Evolutionary conservation across 2,797 vertebrate species (phyloP).

Genomic region (Labeo calbasu): DNA sequence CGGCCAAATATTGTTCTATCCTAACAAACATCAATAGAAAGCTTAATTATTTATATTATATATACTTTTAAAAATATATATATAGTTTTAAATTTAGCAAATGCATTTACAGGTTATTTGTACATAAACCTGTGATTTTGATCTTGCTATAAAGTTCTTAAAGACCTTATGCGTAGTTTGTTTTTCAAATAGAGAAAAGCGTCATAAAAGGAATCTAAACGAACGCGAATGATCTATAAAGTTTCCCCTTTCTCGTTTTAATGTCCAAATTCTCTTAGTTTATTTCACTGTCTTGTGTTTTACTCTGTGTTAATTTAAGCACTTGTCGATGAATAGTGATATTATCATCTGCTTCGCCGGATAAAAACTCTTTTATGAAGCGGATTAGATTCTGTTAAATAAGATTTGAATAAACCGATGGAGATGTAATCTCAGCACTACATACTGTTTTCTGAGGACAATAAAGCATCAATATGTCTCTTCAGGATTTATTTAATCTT

Average conservation of each 20-base stretch:
- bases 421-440: constrained; percentile 21
- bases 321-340: neutral
- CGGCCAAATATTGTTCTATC: too few species aligned
- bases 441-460: constrained; percentile 8
- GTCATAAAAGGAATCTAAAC: neutral
- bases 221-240: neutral
- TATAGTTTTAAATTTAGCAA: neutral
- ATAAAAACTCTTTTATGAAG: constrained; percentile 6
- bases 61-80: too few species aligned
- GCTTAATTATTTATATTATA: too few species aligned
- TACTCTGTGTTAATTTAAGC: constrained; percentile 2
- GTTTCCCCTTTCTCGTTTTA: neutral
- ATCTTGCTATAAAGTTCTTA: neutral
- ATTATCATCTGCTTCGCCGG: neutral
- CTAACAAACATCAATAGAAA: too few species aligned
- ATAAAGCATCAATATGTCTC: constrained; percentile 2
- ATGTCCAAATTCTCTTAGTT: neutral
- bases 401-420: constrained; percentile 9
- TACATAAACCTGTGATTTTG: neutral
- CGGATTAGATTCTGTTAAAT: constrained; percentile 32
- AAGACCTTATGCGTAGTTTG: neutral
- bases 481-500: constrained; percentile 25
- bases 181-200: neutral
- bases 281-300: neutral
- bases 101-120: neutral